Evolutionary conservation across 1,140 invertebrate genomes (phyloP).

Genomic region (Leucophenga varia): DNA sequence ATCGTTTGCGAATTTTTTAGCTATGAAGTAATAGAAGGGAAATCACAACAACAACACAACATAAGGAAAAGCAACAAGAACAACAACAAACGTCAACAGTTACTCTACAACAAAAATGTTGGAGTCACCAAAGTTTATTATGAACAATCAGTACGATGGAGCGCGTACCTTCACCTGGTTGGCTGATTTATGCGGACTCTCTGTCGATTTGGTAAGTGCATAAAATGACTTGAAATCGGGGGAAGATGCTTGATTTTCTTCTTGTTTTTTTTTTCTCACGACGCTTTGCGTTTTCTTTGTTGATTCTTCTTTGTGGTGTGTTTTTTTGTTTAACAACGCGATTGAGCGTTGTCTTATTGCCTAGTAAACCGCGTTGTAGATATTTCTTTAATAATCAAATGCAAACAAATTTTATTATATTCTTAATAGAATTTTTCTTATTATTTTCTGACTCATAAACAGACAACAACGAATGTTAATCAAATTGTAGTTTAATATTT

Average conservation of each 20-base stretch:
- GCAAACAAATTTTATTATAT: no score
- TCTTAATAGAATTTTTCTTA: no score
- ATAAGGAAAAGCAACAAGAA: not conserved
- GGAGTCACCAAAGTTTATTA: constrained; percentile 45
- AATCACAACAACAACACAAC: no score
- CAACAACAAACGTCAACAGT: not conserved
- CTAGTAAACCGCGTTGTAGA: no score
- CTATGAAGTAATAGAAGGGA: no score
- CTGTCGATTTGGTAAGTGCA: constrained; percentile 65
- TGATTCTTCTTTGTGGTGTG: constrained; percentile 1
- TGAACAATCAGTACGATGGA: constrained; percentile 60
- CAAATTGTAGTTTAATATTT: no score
- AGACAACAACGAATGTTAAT: no score
- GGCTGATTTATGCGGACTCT: constrained; percentile 61
- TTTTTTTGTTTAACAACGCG: not conserved
- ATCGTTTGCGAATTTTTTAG: no score
- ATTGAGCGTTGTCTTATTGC: no score
- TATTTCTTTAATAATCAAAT: no score
- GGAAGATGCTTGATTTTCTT: constrained; percentile 1
- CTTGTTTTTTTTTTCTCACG: not conserved
- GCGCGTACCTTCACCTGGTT: constrained; percentile 63
- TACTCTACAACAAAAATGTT: constrained; percentile 46
- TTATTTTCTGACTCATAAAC: no score
- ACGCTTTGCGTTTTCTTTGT: not conserved
- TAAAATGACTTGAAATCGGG: no score